Percentiles rank a stretch among this genome's conserved stretches.
Conservation (phyloP, 2,888 invertebrate species). For the Congeria kusceri region DNA sequence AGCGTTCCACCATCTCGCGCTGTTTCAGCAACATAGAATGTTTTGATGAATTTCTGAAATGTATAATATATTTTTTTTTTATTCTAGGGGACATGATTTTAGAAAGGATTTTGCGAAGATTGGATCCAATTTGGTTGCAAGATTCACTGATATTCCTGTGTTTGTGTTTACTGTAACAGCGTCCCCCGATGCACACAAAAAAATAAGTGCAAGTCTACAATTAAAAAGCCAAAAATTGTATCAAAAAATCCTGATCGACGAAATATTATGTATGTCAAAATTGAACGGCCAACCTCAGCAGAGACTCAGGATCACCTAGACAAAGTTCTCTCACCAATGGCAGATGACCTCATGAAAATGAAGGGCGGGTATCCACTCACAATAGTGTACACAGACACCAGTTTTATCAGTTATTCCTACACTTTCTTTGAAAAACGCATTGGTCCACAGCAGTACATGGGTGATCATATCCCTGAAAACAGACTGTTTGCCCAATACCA, state of each 20-base stretch:
- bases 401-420: conserved; percentile 41
- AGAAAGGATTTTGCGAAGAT: conserved; percentile 23
- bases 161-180: conserved; percentile 61
- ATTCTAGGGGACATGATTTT: conserved; percentile 32
- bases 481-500: conserved; percentile 60
- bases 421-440: conserved; percentile 43
- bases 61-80: background rate
- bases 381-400: conserved; percentile 32
- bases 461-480: conserved; percentile 48
- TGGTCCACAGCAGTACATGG: conserved; percentile 30
- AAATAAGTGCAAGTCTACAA: conserved; percentile 31
- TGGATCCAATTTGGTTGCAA: conserved; percentile 18
- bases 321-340: conserved; percentile 18
- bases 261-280: conserved; percentile 27
- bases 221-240: conserved; percentile 25
- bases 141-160: conserved; percentile 27
- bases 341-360: conserved; percentile 1
- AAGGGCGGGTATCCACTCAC: conserved; percentile 21
- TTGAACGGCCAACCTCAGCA: conserved; percentile 22
- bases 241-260: conserved; percentile 24
- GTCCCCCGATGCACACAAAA: conserved; percentile 40
- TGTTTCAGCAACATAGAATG: conserved; percentile 21
- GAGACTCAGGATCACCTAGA: conserved; percentile 33
- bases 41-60: conserved; percentile 55
- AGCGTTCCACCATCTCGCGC: conserved; percentile 48